Conservation (phyloP, 2,797 vertebrate species). For the Molossus molossus region DNA sequence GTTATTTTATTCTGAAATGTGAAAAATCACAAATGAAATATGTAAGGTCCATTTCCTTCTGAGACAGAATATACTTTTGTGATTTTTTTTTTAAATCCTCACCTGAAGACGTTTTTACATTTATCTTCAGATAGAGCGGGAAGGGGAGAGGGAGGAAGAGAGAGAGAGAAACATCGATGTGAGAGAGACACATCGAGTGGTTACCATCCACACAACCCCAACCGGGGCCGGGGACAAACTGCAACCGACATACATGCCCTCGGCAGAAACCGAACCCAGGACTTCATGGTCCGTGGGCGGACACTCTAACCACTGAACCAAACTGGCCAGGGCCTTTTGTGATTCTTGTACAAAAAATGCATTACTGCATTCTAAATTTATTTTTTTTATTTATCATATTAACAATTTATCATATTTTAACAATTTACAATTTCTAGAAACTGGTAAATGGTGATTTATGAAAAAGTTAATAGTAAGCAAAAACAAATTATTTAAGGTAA, state of each 20-base stretch:
- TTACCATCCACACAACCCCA: too few relatives aligned
- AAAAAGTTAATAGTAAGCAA: slow-evolving; percentile 27
- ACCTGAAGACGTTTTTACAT: too few relatives aligned
- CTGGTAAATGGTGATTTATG: neutral
- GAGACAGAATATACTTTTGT: neutral
- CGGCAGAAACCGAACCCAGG: too few relatives aligned
- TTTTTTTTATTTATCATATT: neutral
- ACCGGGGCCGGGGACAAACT: too few relatives aligned
- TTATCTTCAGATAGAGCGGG: too few relatives aligned
- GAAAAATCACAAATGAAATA: slow-evolving; percentile 35
- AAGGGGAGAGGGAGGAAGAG: too few relatives aligned
- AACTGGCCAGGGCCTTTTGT: neutral
- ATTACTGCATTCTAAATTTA: slow-evolving; percentile 2
- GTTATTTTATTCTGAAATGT: neutral
- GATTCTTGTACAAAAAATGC: neutral
- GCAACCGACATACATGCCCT: too few relatives aligned
- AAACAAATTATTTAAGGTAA: slow-evolving; percentile 27
- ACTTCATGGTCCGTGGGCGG: too few relatives aligned
- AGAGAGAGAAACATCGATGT: too few relatives aligned
- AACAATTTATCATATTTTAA: slow-evolving; percentile 57
- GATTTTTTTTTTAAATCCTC: too few relatives aligned
- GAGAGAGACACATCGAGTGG: too few relatives aligned
- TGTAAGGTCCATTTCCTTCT: neutral
- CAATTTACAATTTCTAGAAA: slow-evolving; percentile 56
- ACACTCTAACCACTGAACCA: too few relatives aligned